Evolutionary conservation across 1,140 invertebrate genomes (phyloP).

Genomic region (Cheumatopsyche charites): DNA sequence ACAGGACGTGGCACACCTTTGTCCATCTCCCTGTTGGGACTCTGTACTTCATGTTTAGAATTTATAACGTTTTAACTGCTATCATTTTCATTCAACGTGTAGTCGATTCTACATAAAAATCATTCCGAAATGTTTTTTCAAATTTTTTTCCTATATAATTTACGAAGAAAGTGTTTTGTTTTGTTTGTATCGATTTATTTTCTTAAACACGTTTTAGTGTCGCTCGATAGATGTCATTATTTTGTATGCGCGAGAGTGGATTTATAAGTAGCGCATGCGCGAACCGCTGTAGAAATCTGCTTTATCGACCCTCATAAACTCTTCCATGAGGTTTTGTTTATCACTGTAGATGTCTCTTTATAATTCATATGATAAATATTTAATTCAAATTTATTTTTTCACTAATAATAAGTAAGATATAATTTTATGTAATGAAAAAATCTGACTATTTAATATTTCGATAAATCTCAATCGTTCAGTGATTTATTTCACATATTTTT

Average conservation of each 20-base stretch:
- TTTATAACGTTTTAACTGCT: background rate
- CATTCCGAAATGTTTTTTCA: background rate
- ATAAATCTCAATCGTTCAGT: no score
- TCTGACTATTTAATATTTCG: no score
- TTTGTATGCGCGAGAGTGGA: background rate
- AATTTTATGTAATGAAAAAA: no score
- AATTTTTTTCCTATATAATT: no score
- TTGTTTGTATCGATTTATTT: no score
- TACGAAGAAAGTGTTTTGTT: background rate
- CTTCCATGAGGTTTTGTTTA: background rate
- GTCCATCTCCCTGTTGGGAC: conserved; percentile 31
- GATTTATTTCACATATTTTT: no score
- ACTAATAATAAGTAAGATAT: no score
- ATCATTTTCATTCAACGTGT: no score
- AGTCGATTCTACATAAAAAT: no score
- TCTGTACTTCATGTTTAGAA: conserved; percentile 20
- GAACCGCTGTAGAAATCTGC: background rate
- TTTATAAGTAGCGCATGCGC: conserved; percentile 5
- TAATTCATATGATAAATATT: no score
- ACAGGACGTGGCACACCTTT: conserved; percentile 45
- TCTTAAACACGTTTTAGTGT: background rate
- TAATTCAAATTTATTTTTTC: no score
- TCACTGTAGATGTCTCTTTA: no score
- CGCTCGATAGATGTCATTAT: background rate
- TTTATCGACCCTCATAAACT: background rate